phyloP scores from a whole-genome alignment of 1,140 invertebrate species.

The Plodia interpunctella region DNA sequence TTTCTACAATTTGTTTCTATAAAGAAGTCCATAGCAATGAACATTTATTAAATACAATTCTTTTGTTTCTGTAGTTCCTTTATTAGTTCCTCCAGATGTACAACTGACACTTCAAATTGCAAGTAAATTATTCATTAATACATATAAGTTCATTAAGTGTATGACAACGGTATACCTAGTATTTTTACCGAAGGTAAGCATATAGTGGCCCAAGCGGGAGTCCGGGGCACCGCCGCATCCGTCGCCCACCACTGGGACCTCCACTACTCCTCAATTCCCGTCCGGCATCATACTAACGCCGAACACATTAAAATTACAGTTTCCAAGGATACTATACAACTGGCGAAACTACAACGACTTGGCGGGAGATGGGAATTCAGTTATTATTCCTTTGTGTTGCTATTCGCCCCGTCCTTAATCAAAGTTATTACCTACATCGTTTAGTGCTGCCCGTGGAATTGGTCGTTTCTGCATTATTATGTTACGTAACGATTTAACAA shows the following conservation, averaged over 20 bases:
- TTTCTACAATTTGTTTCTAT: no score
- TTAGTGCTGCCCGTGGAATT: conserved; percentile 45
- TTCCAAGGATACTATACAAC: conserved; percentile 58
- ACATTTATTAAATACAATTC: no score
- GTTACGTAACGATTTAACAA: conserved; percentile 30
- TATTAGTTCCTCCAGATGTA: no score
- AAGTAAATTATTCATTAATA: no score
- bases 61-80: no score
- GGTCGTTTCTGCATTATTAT: conserved; percentile 35
- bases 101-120: no score
- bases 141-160: no score
- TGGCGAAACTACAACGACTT: conserved; percentile 56
- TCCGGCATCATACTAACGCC: conserved; percentile 47
- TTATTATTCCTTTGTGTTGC: conserved; percentile 67
- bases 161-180: not conserved
- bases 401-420: conserved; percentile 57
- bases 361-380: conserved; percentile 50
- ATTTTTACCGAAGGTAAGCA: not conserved
- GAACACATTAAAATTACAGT: conserved; percentile 72
- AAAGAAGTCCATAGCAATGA: no score
- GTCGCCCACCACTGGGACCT: conserved; percentile 28
- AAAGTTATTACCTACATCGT: conserved; percentile 59
- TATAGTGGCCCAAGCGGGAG: conserved; percentile 8
- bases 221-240: conserved; percentile 12
- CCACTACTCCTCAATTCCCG: conserved; percentile 38